Evolutionary conservation across 2,888 invertebrate genomes (phyloP).

Genomic region (Chrysina gloriosa): DNA sequence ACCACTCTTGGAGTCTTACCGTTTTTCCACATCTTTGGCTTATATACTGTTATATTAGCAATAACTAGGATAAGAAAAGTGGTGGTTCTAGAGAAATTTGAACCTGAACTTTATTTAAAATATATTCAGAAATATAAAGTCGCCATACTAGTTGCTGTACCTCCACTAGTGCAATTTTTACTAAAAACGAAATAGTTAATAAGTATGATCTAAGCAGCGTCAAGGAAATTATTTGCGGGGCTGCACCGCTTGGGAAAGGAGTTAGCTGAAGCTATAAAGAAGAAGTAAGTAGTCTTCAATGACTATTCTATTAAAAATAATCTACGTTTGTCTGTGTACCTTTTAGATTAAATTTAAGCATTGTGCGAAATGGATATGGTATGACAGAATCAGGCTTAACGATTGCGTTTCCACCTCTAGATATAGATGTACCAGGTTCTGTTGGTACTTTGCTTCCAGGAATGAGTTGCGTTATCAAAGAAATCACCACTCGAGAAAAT

Average conservation of each 20-base stretch:
- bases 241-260: constrained; percentile 79
- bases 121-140: constrained; percentile 34
- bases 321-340: background rate
- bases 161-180: constrained; percentile 83
- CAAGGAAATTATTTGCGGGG: constrained; percentile 77
- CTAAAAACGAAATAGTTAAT: constrained; percentile 80
- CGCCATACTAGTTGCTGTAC: constrained; percentile 74
- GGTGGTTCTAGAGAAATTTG: constrained; percentile 25
- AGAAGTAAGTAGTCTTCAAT: constrained; percentile 26
- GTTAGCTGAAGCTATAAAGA: constrained; percentile 15
- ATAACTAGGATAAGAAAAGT: constrained; percentile 11
- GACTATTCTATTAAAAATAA: background rate
- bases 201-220: constrained; percentile 80
- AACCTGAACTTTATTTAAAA: constrained; percentile 24
- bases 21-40: constrained; percentile 35
- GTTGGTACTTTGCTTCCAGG: constrained; percentile 74
- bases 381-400: constrained; percentile 80
- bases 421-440: constrained; percentile 68
- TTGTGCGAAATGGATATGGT: constrained; percentile 75
- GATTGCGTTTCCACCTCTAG: constrained; percentile 61
- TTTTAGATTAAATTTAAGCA: constrained; percentile 32
- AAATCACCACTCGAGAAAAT: constrained; percentile 72
- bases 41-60: constrained; percentile 5
- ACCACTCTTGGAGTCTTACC: constrained; percentile 15
- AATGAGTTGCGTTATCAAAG: constrained; percentile 72